A percentile compares a stretch with the other conserved stretches of the same genome.
Evolutionary conservation across 2,888 invertebrate genomes (phyloP).

Genomic region (Agrenia bidenticulata): DNA sequence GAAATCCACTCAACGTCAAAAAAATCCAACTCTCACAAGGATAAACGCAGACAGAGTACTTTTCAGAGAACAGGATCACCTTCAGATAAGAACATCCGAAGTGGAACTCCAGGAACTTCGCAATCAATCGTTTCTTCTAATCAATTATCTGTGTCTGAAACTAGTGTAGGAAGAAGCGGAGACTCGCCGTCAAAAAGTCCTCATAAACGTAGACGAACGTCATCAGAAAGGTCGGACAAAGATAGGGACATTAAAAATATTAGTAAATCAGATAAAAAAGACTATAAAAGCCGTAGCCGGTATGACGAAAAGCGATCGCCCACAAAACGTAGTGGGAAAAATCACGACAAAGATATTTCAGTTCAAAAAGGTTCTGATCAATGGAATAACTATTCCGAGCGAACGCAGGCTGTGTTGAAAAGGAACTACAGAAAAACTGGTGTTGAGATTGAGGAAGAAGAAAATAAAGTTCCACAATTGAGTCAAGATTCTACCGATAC

Average conservation of each 20-base stretch:
- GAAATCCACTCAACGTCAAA: too few relatives aligned
- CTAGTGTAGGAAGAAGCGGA: too few relatives aligned
- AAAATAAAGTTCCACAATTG: slow-evolving; percentile 1
- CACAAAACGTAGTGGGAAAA: slow-evolving; percentile 13
- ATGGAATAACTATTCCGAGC: slow-evolving; percentile 33
- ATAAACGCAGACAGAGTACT: slow-evolving; percentile 7
- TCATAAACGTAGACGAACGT: background rate
- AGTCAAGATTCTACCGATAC: background rate
- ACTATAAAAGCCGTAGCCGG: background rate
- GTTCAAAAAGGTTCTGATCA: background rate
- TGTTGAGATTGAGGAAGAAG: slow-evolving; percentile 30
- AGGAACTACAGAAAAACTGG: slow-evolving; percentile 41
- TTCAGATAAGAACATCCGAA: background rate
- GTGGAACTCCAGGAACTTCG: too few relatives aligned
- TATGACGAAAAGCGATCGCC: slow-evolving; percentile 1
- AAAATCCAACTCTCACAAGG: too few relatives aligned
- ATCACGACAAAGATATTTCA: background rate
- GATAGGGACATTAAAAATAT: slow-evolving; percentile 2
- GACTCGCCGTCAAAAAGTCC: background rate
- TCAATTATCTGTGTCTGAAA: background rate
- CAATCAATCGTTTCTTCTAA: background rate
- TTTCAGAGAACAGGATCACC: background rate
- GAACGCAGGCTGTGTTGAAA: slow-evolving; percentile 32
- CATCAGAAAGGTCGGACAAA: background rate
- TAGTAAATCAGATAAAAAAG: slow-evolving; percentile 10